Evolutionary conservation across 1,140 invertebrate species (phyloP), one percentile per base, ranked within the genome.

Genomic region (Zaprionus davidi): DNA sequence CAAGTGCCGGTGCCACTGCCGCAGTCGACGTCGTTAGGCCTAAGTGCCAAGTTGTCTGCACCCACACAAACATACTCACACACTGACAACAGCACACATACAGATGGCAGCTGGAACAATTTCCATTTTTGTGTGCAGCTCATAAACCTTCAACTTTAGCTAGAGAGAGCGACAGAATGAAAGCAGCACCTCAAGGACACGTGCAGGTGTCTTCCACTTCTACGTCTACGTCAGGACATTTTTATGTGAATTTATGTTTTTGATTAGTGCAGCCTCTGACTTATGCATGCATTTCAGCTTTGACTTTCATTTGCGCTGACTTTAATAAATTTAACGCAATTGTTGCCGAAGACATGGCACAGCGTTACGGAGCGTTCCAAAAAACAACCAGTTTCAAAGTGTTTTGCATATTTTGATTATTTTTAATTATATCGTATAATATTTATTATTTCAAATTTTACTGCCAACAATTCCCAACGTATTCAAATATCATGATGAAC

Each of bases 201-300:
- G 68, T 83, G 72, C 80, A 88, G 80, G 80, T 88, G 80, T 86
- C 66, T 71, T 56, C 69, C 34, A 41, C 31, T 22, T 46, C 57
- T 31, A 44, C 26, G 69, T 38, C 59, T 15, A 51, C 59, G 51
- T 55, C 64, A 51, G 79, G 69, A 78, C 79, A 79, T 88, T 90
- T 90, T 90, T 77, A 90, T 90, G 85, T 90, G 85, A 90, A 90
- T 90, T 90, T 90, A 90, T 90, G 85, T 85, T 78, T 90, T 90
- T 90, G 85, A 90, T 90, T 90, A 90, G 81, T 81, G 76, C 85
- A 81, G 71, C 66, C 57, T 78, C 79, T 90, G 76, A 90, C 78
- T 90, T 90, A 90, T 82, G 72, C 60, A 81, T 90, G 78, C 85
- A 84, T 77, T 90, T 73, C 58, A 67, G 46, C 77, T 68, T 79